phyloP scores from a whole-genome alignment of 2,113 vertebrate genomes.

The Suncus etruscus region DNA sequence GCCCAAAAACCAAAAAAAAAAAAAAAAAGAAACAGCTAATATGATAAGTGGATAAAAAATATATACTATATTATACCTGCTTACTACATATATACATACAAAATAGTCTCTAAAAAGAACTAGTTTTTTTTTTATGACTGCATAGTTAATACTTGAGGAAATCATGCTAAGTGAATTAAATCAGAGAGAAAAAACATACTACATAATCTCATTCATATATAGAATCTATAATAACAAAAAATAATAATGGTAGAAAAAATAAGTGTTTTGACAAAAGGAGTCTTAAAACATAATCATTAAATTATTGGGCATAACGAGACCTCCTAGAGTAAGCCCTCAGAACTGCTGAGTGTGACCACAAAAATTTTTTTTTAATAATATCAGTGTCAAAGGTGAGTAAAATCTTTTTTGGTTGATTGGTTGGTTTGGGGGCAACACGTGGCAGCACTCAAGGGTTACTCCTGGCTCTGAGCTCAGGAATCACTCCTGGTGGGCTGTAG shows the following conservation, averaged over 20 bases:
- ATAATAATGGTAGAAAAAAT: neutral
- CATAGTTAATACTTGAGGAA: neutral
- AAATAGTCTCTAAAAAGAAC: neutral
- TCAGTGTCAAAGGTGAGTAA: too few relatives aligned
- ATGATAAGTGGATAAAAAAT: neutral
- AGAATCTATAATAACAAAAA: neutral
- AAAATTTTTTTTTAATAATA: too few relatives aligned
- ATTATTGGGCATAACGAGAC: neutral
- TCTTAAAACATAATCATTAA: slow-evolving; percentile 10
- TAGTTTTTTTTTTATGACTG: neutral
- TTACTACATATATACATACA: neutral
- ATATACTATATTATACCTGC: neutral
- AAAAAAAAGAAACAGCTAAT: too few relatives aligned
- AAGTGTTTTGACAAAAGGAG: slow-evolving; percentile 8
- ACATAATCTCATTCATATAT: neutral
- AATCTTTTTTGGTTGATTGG: too few relatives aligned
- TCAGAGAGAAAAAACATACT: neutral
- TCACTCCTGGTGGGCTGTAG: too few relatives aligned
- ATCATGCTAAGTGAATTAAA: neutral
- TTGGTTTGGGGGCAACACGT: too few relatives aligned
- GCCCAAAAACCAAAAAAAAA: too few relatives aligned
- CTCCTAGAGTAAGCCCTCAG: neutral
- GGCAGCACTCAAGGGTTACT: too few relatives aligned
- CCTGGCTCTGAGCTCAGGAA: too few relatives aligned
- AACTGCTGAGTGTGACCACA: too few relatives aligned